Conservation (phyloP, 2,113 vertebrate genomes). For the Mormyrus iriodes region DNA sequence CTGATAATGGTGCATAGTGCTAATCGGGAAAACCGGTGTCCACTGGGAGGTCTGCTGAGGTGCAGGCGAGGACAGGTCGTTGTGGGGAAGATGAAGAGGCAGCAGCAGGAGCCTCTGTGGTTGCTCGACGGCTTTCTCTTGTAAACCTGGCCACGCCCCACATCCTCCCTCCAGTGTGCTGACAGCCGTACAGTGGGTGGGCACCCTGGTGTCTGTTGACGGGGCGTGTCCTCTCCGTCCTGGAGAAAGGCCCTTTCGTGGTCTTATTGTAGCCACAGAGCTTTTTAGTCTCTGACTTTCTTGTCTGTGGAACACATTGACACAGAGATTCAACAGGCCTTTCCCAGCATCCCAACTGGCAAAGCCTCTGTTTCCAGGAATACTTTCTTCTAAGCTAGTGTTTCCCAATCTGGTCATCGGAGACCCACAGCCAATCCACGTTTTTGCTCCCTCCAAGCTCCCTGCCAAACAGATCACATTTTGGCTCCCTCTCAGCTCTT, state of each 20-base stretch:
- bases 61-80: not conserved
- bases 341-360: not conserved
- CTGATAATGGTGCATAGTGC: slow-evolving; percentile 38
- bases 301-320: not conserved
- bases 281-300: not conserved
- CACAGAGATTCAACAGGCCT: not conserved
- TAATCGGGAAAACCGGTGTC: not conserved
- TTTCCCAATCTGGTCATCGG: too few relatives aligned
- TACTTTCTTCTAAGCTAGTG: too few relatives aligned
- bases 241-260: not conserved
- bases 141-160: not conserved
- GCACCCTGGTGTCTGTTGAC: not conserved
- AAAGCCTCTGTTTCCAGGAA: not conserved
- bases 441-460: not conserved
- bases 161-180: not conserved
- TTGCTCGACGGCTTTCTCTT: not conserved
- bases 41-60: not conserved
- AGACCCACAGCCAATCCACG: too few relatives aligned
- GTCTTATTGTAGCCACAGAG: not conserved
- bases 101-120: not conserved
- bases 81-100: not conserved
- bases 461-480: too few relatives aligned
- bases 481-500: not conserved
- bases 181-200: not conserved
- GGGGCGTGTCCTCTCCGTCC: not conserved